Conservation (phyloP, 2,797 vertebrate genomes). For the Enoplosus armatus region DNA sequence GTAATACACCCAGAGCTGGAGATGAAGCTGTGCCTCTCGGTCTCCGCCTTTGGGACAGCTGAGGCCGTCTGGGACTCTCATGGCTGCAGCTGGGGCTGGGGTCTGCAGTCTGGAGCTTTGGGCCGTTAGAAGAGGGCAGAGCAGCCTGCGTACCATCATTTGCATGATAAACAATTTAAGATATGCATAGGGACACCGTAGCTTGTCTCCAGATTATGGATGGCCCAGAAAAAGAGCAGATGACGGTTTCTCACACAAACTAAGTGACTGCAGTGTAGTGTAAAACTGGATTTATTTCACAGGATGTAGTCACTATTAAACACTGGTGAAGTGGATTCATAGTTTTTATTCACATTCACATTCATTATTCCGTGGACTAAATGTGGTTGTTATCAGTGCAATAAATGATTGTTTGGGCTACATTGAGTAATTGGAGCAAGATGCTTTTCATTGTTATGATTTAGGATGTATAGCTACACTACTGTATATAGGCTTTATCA, state of each 20-base stretch:
- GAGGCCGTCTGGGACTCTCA: conserved; percentile 78
- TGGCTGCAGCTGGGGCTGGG: conserved; percentile 80
- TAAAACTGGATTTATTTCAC: conserved; percentile 45
- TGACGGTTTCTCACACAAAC: conserved; percentile 79
- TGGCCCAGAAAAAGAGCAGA: conserved; percentile 82
- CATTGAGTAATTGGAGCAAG: conserved; percentile 47
- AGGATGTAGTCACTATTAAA: conserved; percentile 33
- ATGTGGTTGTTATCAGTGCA: conserved; percentile 24
- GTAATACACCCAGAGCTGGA: conserved; percentile 29
- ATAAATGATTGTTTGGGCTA: conserved; percentile 41
- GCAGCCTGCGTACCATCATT: conserved; percentile 80
- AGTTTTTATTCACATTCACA: conserved; percentile 42
- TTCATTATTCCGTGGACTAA: conserved; percentile 23
- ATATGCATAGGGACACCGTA: conserved; percentile 82
- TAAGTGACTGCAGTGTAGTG: conserved; percentile 29
- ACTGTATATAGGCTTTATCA: conserved; percentile 15
- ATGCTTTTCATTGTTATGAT: conserved; percentile 52
- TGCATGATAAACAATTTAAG: conserved; percentile 89
- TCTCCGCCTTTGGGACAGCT: conserved; percentile 75
- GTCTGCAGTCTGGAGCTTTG: conserved; percentile 76
- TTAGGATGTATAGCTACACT: conserved; percentile 22
- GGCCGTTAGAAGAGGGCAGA: conserved; percentile 80
- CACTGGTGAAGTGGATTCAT: conserved; percentile 32
- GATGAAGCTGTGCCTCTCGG: conserved; percentile 52
- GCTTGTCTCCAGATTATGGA: conserved; percentile 83